Evolutionary conservation across 2,888 invertebrate genomes (phyloP), one percentile per base, ranked within the genome.

Genomic region (Acleris cristana): DNA sequence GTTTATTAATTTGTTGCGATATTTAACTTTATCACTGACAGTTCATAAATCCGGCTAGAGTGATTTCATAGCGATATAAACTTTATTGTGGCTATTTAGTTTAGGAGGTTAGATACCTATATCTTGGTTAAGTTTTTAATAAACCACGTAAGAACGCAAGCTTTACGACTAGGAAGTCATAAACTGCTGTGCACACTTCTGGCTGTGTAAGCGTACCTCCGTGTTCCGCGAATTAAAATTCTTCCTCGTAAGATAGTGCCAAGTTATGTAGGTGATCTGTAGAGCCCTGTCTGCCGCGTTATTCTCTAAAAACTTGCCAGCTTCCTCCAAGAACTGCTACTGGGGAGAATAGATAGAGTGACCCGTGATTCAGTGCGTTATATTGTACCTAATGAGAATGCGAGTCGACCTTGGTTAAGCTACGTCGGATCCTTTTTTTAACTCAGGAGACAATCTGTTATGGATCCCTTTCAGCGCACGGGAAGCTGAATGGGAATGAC

Each of bases 191-290:
- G 26, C 34, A n/a, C 12, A 56, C 40, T 23, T 56, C 61, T 44
- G 60, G 52, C 52, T 52, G 45, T 66, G 44, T 61, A 62, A 62
- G 44, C 54, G 21, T 61, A 26, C 60, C 61, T 66, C 61, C 66
- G 61, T 61, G 61, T 62, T 66, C 61, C 61, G 56, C 56, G 52
- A 34, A 73, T 75, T 64, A 67, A 68, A 66, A 70, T 69, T 64
- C 55, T 74, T 72, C 70, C 69, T 71, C 65, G 80, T 80, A 79
- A 82, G 80, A 80, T 82, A 80, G 79, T 82, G 78, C 75, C 77
- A 76, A 10, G 48, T 51, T 51, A 56, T 52, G 52, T 30, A 58
- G 58, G 48, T 58, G 58, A 58, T 45, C 57, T 57, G 44, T 23
- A 4, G 44, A 57, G 23, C 4, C 14, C 30, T 16, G n/a, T 14